phyloP scores from a whole-genome alignment of 2,888 invertebrate species.

The Amphipoea lucens region DNA sequence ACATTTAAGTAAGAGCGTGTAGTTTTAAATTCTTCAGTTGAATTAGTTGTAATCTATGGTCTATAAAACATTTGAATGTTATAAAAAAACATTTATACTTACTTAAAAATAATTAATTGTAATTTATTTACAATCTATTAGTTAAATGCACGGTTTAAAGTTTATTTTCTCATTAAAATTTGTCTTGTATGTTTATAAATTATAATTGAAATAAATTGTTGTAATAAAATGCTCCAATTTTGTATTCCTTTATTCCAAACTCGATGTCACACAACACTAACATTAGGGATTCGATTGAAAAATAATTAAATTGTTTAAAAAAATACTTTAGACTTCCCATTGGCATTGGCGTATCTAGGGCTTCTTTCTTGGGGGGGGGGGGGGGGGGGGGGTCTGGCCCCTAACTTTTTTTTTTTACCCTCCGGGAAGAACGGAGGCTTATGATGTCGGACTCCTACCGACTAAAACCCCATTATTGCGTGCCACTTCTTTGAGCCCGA shows the following conservation, averaged over 20 bases:
- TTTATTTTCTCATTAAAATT: constrained; percentile 56
- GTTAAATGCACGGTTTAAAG: constrained; percentile 65
- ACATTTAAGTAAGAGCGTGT: constrained; percentile 57
- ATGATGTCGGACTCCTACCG: too few relatives aligned
- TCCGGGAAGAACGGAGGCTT: too few relatives aligned
- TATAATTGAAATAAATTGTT: constrained; percentile 66
- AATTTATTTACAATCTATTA: constrained; percentile 53
- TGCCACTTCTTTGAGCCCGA: too few relatives aligned
- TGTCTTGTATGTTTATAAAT: constrained; percentile 64
- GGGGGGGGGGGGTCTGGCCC: too few relatives aligned
- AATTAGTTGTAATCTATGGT: constrained; percentile 69
- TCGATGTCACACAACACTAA: constrained; percentile 4
- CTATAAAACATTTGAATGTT: constrained; percentile 57
- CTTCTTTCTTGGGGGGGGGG: too few relatives aligned
- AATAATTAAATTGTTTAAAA: too few relatives aligned
- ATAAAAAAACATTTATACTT: constrained; percentile 55
- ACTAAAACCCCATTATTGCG: too few relatives aligned
- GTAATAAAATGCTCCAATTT: constrained; percentile 26
- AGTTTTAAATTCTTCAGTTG: constrained; percentile 68
- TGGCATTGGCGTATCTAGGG: too few relatives aligned
- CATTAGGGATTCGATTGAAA: neutral
- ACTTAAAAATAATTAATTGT: constrained; percentile 52
- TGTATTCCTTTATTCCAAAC: constrained; percentile 3
- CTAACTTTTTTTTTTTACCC: too few relatives aligned
- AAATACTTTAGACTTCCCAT: too few relatives aligned